Base-by-base conservation (phyloP, 2,797 vertebrate species). In the Gambusia yucatana region DNA sequence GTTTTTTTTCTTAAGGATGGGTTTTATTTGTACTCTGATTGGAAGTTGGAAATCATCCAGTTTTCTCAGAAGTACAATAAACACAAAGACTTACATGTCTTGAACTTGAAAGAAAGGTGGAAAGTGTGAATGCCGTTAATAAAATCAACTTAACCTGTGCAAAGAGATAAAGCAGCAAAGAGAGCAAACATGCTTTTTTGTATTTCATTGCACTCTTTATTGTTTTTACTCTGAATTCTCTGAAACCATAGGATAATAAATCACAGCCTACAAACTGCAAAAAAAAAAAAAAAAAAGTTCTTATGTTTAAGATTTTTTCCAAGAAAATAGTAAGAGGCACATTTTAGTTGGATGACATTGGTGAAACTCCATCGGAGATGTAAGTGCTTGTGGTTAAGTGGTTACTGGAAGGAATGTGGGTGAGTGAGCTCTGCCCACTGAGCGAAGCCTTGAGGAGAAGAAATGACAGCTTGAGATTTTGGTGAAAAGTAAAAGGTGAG, bases 361-460 rank as follows among this genome's bases (percentile, higher is more conserved):
- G 52, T 77, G 65, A 77, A 72, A 75, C 0, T 14, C 76, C 72
- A 69, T 80, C 52, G 67, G 48, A 36, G 43, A 72, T 72, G 57
- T 72, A 78, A 78, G 47, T 72, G 69, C 9, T 61, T 44, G 36
- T 77, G 76, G 71, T 69, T 28, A 76, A 39, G 61, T 76, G 44
- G 17, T 65, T 57, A 72, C 76, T 30, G 50, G 28, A 50, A 11
- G 36, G 13, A 22, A 46, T 48, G 76, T 75, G 76, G 25, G 39
- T 22, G 59, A 48, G 70, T 61, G 67, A 78, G 52, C 65, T 78
- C 52, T 52, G 71, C 55, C 69, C 43, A 72, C 22, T n/a, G 16
- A 72, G 28, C 43, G 33, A 72, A 59, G 11, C 20, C 65, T 77
- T 6, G 8, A 44, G 20, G 61, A 52, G 70, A 61, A n/a, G 39